These are phyloP conservation scores for Saxidomus purpurata DNA, from an alignment of 1,140 invertebrate genomes.

Conservation along the genomic window DNA sequence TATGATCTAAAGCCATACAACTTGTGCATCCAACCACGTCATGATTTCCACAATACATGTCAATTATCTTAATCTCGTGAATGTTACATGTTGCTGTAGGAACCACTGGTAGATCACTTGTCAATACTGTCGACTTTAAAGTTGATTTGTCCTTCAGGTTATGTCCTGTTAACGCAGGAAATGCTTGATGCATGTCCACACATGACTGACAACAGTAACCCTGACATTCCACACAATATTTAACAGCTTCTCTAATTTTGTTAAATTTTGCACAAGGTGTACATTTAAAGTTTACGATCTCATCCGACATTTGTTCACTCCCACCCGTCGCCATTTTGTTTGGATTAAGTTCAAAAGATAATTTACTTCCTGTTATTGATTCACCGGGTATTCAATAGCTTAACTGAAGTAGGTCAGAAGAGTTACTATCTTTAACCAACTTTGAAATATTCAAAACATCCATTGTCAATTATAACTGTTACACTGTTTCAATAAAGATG, in stretches of 20 bases:
- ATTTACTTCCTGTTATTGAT: too few species aligned
- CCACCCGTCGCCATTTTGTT: constrained; percentile 26
- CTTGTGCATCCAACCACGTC: not conserved
- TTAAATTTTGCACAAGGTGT: not conserved
- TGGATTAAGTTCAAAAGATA: too few species aligned
- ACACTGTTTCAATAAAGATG: too few species aligned
- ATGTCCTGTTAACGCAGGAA: not conserved
- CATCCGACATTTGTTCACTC: not conserved
- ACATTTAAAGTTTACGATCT: constrained; percentile 12
- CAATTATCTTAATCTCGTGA: not conserved
- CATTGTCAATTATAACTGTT: too few species aligned
- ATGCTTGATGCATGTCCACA: not conserved
- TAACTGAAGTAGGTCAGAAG: too few species aligned
- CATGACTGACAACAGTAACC: too few species aligned
- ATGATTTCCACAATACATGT: constrained; percentile 35
- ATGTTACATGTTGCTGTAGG: constrained; percentile 8
- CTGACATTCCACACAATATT: too few species aligned
- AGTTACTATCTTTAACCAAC: too few species aligned
- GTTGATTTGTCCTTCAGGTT: not conserved
- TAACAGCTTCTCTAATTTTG: not conserved
- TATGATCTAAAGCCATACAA: too few species aligned
- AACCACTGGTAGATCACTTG: not conserved
- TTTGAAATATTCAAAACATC: too few species aligned
- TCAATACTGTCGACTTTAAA: too few species aligned
- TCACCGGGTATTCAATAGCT: too few species aligned